These are phyloP conservation scores for Spilarctia lutea DNA, from an alignment of 2,888 invertebrate species.

Conservation along the genomic window DNA sequence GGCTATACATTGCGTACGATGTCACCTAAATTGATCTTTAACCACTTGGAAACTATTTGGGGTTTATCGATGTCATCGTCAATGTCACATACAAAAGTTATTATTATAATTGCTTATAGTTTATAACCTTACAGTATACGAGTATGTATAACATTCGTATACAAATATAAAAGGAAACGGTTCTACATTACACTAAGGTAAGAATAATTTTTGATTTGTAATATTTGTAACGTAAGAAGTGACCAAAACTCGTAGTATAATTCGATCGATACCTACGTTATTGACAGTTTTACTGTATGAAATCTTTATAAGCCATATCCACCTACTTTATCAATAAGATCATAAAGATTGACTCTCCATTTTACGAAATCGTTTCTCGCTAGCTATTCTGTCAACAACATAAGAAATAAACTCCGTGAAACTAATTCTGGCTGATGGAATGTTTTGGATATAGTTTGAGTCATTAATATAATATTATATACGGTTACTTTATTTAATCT, in stretches of 20 bases:
- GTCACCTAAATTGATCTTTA: background rate
- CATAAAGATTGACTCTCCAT: conserved; percentile 41
- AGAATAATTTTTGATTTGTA: background rate
- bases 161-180: background rate
- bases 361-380: conserved; percentile 31
- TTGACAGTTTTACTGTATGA: conserved; percentile 29
- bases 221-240: background rate
- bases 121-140: background rate
- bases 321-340: conserved; percentile 31
- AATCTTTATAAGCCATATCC: conserved; percentile 27
- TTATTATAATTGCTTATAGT: background rate
- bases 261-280: conserved; percentile 12
- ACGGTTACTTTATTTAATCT: conserved; percentile 4
- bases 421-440: conserved; percentile 40
- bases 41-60: background rate
- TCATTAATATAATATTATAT: conserved; percentile 29
- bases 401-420: conserved; percentile 38
- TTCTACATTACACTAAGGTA: background rate
- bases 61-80: background rate
- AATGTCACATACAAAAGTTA: conserved; percentile 1
- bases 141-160: background rate
- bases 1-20: background rate
- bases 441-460: conserved; percentile 26
- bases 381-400: conserved; percentile 45
- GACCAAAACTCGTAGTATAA: background rate